These are phyloP conservation scores for Calliscelio sp. DNA, from an alignment of 2,888 invertebrate genomes.

Conservation along the genomic window DNA sequence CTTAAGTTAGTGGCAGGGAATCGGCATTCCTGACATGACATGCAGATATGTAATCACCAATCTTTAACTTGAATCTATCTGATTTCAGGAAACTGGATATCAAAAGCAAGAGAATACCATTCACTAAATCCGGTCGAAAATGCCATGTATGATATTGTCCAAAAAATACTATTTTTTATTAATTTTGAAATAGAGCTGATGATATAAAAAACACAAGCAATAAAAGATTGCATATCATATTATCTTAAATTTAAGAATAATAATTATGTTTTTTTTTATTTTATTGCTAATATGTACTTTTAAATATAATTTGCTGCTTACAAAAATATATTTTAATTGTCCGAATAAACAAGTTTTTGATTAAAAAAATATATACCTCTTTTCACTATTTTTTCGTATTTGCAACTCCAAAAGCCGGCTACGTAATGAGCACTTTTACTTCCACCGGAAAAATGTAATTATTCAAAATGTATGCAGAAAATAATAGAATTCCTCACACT, in stretches of 20 bases:
- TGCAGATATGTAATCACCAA: constrained; percentile 28
- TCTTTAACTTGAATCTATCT: constrained; percentile 30
- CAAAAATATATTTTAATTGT: too few relatives aligned
- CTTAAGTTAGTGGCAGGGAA: constrained; percentile 13
- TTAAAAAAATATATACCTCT: not conserved
- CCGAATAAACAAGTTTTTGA: too few relatives aligned
- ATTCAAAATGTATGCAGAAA: constrained; percentile 44
- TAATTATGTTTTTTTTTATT: too few relatives aligned
- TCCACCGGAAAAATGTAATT: constrained; percentile 53
- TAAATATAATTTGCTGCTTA: too few relatives aligned
- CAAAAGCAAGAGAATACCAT: constrained; percentile 11
- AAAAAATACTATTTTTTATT: too few relatives aligned
- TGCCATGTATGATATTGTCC: too few relatives aligned
- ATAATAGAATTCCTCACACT: constrained; percentile 39
- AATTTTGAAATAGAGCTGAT: too few relatives aligned
- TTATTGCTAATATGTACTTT: too few relatives aligned
- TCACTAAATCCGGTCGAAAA: too few relatives aligned
- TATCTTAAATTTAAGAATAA: too few relatives aligned
- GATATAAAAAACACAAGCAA: too few relatives aligned
- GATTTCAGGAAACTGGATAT: constrained; percentile 33
- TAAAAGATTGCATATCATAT: too few relatives aligned
- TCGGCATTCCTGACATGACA: constrained; percentile 32
- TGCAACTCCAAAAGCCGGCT: constrained; percentile 21
- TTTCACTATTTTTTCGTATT: constrained; percentile 6
- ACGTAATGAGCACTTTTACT: constrained; percentile 49